phyloP scores from a whole-genome alignment of 2,113 vertebrate genomes.

The Eurystomus gularis region DNA sequence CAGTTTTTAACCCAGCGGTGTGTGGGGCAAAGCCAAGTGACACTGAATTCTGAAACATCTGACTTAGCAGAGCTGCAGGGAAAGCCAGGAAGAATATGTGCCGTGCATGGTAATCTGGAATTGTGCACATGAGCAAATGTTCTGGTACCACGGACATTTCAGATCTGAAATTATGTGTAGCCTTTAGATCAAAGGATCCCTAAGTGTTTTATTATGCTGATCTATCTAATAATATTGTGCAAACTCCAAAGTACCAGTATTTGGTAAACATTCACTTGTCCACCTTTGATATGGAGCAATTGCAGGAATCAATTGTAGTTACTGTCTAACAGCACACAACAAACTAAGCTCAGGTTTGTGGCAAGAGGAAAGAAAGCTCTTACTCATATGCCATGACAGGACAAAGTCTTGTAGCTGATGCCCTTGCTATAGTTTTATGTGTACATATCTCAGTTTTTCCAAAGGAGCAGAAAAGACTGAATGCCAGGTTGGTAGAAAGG shows the following conservation, averaged over 20 bases:
- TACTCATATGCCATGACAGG: not conserved
- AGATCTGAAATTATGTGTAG: not conserved
- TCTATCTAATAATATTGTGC: constrained; percentile 13
- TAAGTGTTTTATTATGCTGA: constrained; percentile 19
- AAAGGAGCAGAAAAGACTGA: not conserved
- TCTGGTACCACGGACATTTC: not conserved
- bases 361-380: not conserved
- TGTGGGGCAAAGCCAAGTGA: not conserved
- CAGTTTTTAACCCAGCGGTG: no score
- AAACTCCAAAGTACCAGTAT: constrained; percentile 59
- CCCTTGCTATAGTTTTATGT: not conserved
- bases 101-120: not conserved
- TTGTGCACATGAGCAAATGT: not conserved
- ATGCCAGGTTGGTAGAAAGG: not conserved
- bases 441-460: not conserved
- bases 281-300: constrained; percentile 18
- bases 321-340: not conserved
- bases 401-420: not conserved
- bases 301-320: not conserved
- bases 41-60: not conserved
- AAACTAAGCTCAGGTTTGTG: not conserved
- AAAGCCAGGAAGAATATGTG: not conserved
- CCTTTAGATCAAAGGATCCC: constrained; percentile 2
- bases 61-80: not conserved
- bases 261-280: constrained; percentile 35